Base-by-base conservation (phyloP, 1,140 invertebrate genomes). In the Dendroctonus ponderosae region DNA sequence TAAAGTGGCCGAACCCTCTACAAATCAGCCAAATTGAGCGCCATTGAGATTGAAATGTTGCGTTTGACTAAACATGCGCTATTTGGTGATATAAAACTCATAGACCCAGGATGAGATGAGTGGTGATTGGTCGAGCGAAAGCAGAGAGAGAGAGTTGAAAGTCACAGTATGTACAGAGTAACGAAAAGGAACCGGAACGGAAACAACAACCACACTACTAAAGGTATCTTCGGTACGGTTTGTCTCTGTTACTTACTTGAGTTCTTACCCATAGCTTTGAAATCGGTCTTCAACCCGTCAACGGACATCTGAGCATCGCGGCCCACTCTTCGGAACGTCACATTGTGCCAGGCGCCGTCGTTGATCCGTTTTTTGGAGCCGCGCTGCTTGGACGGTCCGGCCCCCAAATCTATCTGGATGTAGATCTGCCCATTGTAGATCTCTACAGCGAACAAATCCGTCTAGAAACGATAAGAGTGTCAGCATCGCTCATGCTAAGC, bases 361-460 rank as follows among this genome's bases (percentile, higher is more conserved):
- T 96, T 92, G 0, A 99, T 87, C 44, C 90, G 82, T 51, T 89
- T 80, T 48, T 89, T 83, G 0, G 93, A 94, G 0, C 91, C 90
- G 72, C 92, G 85, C 9, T 96, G 87, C 74, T 94, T 90, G 0
- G 92, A 85, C 0, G 90, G 85, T 0, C 95, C 96, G n/a, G 92
- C 93, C 0, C 96, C 96, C 12, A 98, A 81, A 78, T 97, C 92
- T 59, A 96, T 81, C 69, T 97, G 91, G 11, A 97, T 85, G 78
- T 93, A 97, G 53, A 98, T 86, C 75, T 97, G 91, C 0, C 96
- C 95, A 68, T 93, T 93, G 44, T 97, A 84, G 66, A 98, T 84
- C 79, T 99, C 96, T 69, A 99, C 88, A 7, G 94, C 94, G 76
- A 98, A 95, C 50, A 96, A 85, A 78, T 97, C 94, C 51, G 88